These are phyloP conservation scores for Eucera pruinosa DNA, from an alignment of 2,888 invertebrate genomes.

Conservation along the genomic window DNA sequence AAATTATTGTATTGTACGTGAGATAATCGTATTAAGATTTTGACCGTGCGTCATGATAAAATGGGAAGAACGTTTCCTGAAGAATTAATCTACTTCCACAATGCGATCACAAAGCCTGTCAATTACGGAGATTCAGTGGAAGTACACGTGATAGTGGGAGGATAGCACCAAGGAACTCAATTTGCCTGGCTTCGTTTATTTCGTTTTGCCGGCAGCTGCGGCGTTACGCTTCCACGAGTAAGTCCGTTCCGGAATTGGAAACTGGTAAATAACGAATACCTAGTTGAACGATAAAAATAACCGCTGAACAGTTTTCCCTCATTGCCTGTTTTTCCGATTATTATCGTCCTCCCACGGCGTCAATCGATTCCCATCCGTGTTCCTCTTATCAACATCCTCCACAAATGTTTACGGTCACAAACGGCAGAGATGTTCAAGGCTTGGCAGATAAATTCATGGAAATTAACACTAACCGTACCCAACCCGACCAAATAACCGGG, in stretches of 20 bases:
- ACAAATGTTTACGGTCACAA: background rate
- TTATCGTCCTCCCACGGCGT: too few species aligned
- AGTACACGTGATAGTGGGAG: background rate
- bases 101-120: too few species aligned
- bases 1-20: too few species aligned
- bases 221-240: background rate
- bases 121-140: constrained; percentile 25
- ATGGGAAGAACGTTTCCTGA: too few species aligned
- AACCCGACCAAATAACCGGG: too few species aligned
- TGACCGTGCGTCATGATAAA: too few species aligned
- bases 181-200: constrained; percentile 26
- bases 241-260: constrained; percentile 14
- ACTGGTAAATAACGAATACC: constrained; percentile 25
- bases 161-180: constrained; percentile 13
- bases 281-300: constrained; percentile 40
- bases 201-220: constrained; percentile 17
- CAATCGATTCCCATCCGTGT: background rate
- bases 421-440: background rate
- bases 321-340: background rate
- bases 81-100: too few species aligned
- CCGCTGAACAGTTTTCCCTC: background rate
- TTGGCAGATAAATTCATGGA: background rate
- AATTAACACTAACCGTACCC: too few species aligned
- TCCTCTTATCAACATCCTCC: background rate
- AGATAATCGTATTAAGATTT: too few species aligned